These are phyloP conservation scores for Clivina fossor DNA, from an alignment of 2,888 invertebrate species.

Conservation along the genomic window DNA sequence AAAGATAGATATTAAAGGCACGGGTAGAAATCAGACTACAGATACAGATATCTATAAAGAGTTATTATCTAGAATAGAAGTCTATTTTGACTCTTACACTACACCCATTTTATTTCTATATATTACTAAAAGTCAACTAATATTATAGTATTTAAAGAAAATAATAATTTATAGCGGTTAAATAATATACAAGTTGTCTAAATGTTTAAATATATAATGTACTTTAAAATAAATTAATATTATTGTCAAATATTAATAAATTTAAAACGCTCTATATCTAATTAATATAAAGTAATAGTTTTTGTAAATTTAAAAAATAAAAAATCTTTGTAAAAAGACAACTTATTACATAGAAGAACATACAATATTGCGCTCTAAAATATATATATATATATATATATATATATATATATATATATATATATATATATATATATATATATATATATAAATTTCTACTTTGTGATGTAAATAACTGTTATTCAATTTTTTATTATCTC, in stretches of 20 bases:
- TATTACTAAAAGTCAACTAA: neutral
- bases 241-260: conserved; percentile 15
- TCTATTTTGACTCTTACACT: neutral
- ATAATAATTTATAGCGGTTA: neutral
- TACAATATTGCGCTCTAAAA: no score
- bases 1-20: conserved; percentile 52
- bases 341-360: no score
- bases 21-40: conserved; percentile 48
- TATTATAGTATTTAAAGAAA: neutral
- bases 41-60: conserved; percentile 34
- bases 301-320: no score
- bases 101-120: neutral
- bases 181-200: conserved; percentile 16
- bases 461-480: neutral
- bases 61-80: neutral
- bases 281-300: no score
- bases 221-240: conserved; percentile 21
- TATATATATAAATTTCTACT: neutral
- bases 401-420: no score
- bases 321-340: no score
- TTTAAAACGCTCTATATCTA: neutral
- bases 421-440: no score
- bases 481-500: neutral
- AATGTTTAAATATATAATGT: conserved; percentile 29
- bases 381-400: no score